Evolutionary conservation across 2,797 vertebrate species (phyloP).

Genomic region (Gymnothorax javanicus): DNA sequence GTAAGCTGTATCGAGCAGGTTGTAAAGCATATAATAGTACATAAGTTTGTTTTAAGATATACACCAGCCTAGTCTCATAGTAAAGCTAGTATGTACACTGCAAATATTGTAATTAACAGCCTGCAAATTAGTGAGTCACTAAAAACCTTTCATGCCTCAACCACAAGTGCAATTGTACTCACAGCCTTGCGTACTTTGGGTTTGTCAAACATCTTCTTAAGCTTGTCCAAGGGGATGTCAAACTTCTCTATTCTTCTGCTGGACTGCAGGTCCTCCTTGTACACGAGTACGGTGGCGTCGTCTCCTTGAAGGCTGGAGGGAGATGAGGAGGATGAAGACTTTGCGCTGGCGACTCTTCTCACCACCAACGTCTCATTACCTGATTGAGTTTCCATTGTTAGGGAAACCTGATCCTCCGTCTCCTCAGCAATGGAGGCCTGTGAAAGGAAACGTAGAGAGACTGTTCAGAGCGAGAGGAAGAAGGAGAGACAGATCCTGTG

Average conservation of each 20-base stretch:
- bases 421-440: slow-evolving; percentile 22
- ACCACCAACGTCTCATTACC: background rate
- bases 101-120: background rate
- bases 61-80: too few relatives aligned
- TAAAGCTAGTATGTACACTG: too few relatives aligned
- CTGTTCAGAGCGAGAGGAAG: background rate
- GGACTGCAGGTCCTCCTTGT: slow-evolving; percentile 36
- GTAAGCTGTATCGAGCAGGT: too few relatives aligned
- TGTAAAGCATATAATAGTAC: too few relatives aligned
- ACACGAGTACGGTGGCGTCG: background rate
- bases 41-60: too few relatives aligned
- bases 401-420: background rate
- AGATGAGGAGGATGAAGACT: background rate
- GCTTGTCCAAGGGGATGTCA: slow-evolving; percentile 32
- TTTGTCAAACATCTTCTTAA: slow-evolving; percentile 42
- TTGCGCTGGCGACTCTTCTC: background rate
- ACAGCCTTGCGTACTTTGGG: slow-evolving; percentile 14
- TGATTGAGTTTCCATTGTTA: slow-evolving; percentile 23
- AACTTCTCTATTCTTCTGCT: slow-evolving; percentile 27
- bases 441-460: background rate
- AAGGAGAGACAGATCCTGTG: slow-evolving; percentile 20
- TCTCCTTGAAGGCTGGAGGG: background rate
- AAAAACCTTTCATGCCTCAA: background rate
- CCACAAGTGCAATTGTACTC: background rate
- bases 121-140: background rate